Evolutionary conservation across 35 echinoderm and acorn worm species (phyloP).

Genomic region (Antedon bifida): DNA sequence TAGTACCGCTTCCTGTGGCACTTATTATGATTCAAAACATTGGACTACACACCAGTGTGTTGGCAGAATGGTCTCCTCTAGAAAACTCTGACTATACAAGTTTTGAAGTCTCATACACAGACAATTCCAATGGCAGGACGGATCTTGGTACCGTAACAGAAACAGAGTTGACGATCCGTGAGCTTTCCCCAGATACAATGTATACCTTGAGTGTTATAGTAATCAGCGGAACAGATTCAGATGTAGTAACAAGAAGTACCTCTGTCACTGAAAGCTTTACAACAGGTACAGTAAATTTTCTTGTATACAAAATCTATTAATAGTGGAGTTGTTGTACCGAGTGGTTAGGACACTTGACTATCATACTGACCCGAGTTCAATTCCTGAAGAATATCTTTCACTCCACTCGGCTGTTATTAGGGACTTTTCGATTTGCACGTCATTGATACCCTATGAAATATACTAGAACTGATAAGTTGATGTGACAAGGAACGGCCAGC

Average conservation of each 20-base stretch:
- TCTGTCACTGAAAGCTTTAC: not conserved
- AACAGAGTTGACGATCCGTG: not conserved
- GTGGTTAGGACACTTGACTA: too few relatives aligned
- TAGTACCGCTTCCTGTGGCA: not conserved
- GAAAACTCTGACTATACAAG: not conserved
- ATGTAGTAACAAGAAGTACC: not conserved
- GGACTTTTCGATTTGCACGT: too few relatives aligned
- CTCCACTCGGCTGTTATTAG: too few relatives aligned
- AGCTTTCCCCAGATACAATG: not conserved
- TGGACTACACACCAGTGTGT: not conserved
- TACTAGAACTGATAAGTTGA: too few relatives aligned
- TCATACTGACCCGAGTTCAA: too few relatives aligned
- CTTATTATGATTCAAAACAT: not conserved
- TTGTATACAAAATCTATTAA: too few relatives aligned
- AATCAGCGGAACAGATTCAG: not conserved
- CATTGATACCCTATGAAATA: too few relatives aligned
- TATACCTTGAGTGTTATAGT: not conserved
- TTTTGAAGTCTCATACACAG: not conserved
- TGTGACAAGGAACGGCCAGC: too few relatives aligned
- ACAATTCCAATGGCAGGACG: not conserved
- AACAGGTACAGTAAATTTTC: too few relatives aligned
- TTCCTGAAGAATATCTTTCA: too few relatives aligned
- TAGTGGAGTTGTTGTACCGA: too few relatives aligned
- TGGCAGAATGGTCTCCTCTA: not conserved
- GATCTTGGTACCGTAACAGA: not conserved